These are phyloP conservation scores for Tetraodon nigroviridis DNA, from an alignment of 2,113 vertebrate species.

Conservation along the genomic window DNA sequence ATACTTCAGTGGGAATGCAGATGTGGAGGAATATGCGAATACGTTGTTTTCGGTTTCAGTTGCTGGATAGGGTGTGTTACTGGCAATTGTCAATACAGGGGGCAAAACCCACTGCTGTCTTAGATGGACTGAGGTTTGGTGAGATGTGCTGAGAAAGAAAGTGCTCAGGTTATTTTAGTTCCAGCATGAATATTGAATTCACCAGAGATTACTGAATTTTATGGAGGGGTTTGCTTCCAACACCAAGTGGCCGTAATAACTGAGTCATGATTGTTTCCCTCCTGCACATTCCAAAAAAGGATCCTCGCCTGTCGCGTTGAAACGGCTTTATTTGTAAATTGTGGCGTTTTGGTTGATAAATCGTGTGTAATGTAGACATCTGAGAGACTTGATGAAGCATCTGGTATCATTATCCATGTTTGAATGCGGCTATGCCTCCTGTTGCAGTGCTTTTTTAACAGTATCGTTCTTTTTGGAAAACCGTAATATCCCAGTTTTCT, in stretches of 20 bases:
- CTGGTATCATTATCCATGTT: not conserved
- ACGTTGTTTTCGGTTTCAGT: too few relatives aligned
- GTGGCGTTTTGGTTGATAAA: too few relatives aligned
- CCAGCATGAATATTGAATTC: slow-evolving; percentile 55
- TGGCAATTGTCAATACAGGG: too few relatives aligned
- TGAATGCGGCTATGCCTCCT: not conserved
- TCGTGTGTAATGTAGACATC: too few relatives aligned
- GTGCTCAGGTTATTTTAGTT: slow-evolving; percentile 48
- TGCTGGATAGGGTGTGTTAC: too few relatives aligned
- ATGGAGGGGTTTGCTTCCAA: slow-evolving; percentile 18
- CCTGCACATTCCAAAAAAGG: not conserved
- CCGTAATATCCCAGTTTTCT: not conserved
- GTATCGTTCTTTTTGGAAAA: not conserved
- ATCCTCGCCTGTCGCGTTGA: not conserved
- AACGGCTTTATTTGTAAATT: too few relatives aligned
- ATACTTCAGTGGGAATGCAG: slow-evolving; percentile 34
- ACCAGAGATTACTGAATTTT: slow-evolving; percentile 24
- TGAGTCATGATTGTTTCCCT: slow-evolving; percentile 9
- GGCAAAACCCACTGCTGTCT: not conserved
- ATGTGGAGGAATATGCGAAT: too few relatives aligned
- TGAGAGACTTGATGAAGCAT: too few relatives aligned
- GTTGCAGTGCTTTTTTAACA: too few relatives aligned
- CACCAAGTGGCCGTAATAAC: slow-evolving; percentile 5
- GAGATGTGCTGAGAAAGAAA: slow-evolving; percentile 22
- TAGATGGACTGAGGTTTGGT: slow-evolving; percentile 13